Evolutionary conservation across 1,140 invertebrate genomes (phyloP).

Genomic region (Araneus ventricosus): DNA sequence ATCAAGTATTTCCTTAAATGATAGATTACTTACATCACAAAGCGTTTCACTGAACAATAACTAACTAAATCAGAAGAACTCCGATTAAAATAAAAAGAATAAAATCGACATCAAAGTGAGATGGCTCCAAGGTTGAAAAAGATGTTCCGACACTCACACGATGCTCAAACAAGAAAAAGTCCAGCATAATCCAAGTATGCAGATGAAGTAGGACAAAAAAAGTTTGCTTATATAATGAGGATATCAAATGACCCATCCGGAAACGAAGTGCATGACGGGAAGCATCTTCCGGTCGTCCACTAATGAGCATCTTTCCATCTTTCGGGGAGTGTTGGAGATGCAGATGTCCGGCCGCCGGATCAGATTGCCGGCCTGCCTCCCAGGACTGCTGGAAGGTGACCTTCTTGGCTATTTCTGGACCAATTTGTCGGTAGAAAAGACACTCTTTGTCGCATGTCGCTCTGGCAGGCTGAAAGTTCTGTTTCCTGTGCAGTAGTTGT

Average conservation of each 20-base stretch:
- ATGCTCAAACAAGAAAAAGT: neutral
- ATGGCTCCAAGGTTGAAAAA: neutral
- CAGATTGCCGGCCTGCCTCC: neutral
- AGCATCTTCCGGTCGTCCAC: neutral
- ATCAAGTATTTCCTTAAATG: too few species aligned
- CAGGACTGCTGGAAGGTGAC: neutral
- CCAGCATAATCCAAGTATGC: neutral
- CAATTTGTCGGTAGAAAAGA: neutral
- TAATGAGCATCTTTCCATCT: neutral
- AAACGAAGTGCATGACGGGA: neutral
- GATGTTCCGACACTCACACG: neutral
- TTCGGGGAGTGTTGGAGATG: neutral
- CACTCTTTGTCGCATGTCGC: neutral
- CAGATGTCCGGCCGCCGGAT: neutral
- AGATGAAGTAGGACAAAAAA: neutral
- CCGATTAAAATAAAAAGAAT: neutral
- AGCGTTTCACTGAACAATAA: too few species aligned
- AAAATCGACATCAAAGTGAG: neutral
- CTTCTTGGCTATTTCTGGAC: slow-evolving; percentile 31
- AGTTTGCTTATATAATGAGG: slow-evolving; percentile 21
- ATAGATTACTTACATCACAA: too few species aligned
- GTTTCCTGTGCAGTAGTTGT: too few species aligned
- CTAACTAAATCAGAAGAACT: too few species aligned
- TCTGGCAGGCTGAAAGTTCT: neutral
- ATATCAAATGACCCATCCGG: slow-evolving; percentile 3